phyloP scores from a whole-genome alignment of 2,797 vertebrate genomes.

The Anguilla obscura region DNA sequence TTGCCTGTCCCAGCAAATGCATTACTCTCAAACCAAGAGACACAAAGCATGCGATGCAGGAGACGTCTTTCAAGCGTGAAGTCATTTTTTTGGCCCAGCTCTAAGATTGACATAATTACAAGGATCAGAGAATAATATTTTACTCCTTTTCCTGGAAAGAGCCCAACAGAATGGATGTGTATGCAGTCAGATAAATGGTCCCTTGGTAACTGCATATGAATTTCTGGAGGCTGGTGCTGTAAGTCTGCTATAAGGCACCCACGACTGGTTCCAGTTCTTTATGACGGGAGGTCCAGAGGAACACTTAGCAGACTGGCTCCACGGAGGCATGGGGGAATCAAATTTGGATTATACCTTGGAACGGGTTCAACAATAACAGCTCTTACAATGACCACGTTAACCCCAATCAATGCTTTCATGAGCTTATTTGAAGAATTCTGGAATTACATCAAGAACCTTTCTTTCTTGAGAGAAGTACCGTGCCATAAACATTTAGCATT shows the following conservation, averaged over 20 bases:
- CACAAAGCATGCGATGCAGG: slow-evolving; percentile 31
- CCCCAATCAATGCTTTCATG: slow-evolving; percentile 3
- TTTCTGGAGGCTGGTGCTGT: neutral
- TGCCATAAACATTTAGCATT: neutral
- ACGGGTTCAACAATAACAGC: slow-evolving; percentile 14
- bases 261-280: neutral
- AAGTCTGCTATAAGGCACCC: neutral
- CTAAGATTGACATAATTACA: slow-evolving; percentile 41
- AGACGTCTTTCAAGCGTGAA: slow-evolving; percentile 33
- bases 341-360: neutral
- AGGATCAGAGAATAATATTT: slow-evolving; percentile 36
- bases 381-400: neutral
- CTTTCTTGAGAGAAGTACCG: neutral
- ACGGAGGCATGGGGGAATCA: slow-evolving; percentile 10
- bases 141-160: slow-evolving; percentile 32
- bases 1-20: neutral
- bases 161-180: slow-evolving; percentile 1
- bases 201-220: slow-evolving; percentile 33
- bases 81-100: slow-evolving; percentile 41
- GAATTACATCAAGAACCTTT: neutral
- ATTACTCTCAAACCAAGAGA: neutral
- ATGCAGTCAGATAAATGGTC: slow-evolving; percentile 16
- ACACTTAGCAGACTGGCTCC: slow-evolving; percentile 25
- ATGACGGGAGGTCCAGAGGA: slow-evolving; percentile 28
- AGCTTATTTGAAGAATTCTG: neutral